phyloP scores from a whole-genome alignment of 30 jellyfish, hydroid and myxozoan genomes.

The Morbakka virulenta region DNA sequence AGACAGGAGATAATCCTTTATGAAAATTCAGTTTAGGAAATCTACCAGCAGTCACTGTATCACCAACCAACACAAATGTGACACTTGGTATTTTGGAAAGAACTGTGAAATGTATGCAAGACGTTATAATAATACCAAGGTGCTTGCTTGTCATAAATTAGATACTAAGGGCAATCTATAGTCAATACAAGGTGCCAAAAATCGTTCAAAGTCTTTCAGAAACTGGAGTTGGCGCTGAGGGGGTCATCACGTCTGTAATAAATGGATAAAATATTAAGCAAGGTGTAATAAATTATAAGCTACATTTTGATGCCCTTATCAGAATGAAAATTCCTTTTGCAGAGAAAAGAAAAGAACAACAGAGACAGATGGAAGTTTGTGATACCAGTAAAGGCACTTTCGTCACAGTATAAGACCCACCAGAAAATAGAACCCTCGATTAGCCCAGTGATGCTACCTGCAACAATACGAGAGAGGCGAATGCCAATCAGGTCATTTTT shows the following conservation, averaged over 20 bases:
- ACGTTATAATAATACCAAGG: no score
- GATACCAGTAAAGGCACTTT: neutral
- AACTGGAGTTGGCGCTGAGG: conserved; percentile 47
- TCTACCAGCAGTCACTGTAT: conserved; percentile 36
- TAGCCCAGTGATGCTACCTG: conserved; percentile 2
- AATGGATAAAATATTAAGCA: conserved; percentile 35
- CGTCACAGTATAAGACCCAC: neutral
- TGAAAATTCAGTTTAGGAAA: conserved; percentile 38
- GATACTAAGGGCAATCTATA: no score
- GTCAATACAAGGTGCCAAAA: conserved; percentile 24
- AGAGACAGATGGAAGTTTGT: neutral
- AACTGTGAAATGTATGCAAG: conserved; percentile 23
- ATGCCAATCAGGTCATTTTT: neutral
- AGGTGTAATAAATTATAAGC: conserved; percentile 16
- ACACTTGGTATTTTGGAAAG: conserved; percentile 21
- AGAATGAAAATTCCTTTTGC: conserved; percentile 5
- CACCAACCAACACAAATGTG: no score
- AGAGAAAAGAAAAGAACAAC: conserved; percentile 10
- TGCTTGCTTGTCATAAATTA: no score
- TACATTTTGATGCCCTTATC: conserved; percentile 36
- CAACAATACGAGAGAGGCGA: neutral
- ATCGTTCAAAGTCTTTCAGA: conserved; percentile 1
- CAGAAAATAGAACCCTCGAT: conserved; percentile 5
- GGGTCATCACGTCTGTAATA: conserved; percentile 24
- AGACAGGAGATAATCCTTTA: conserved; percentile 16